Evolutionary conservation across 2,797 vertebrate species (phyloP), one percentile per base, ranked within the genome.

Genomic region (Bufotes viridis): DNA sequence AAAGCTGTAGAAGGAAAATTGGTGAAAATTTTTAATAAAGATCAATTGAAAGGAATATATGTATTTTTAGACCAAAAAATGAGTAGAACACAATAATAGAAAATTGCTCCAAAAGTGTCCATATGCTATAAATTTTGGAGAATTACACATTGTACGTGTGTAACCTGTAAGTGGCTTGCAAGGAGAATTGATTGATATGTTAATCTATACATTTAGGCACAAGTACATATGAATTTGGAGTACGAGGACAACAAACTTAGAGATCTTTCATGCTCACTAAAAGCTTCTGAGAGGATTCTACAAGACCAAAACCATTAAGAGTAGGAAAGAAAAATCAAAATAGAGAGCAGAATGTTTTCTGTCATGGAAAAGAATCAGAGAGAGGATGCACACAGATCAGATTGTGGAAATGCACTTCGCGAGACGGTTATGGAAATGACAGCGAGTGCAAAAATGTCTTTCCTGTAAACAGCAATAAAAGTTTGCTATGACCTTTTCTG

Each of bases 401-500:
- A 75, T 18, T 82, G 82, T 9, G 24, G 63, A 78, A 86, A 88
- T 81, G 87, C 22, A 58, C 67, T 26, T 89, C 42, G 53, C 65
- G 76, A 89, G 69, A 74, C 67, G 29, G 67, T 89, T 82, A 82
- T 78, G 84, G 78, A 89, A 89, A 78, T 82, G 70, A 82, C 83
- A 86, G 83, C 81, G 49, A 85, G 83, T 81, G 82, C 78, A 89
- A 24, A 89, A 82, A 89, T 89, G 78, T 69, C 69, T 86, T 85
- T 89, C 88, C 84, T 82, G 88, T 89, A 86, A 86, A 82, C 82
- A 89, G 88, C 88, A 65, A 86, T 89, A 86, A 89, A 85, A 81
- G 83, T 82, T 89, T 69, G 60, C 84, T 60, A 18, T 82, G 88
- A 86, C 88, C 78, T 89, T 89, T 85, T 57, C 26, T 82, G 82